Evolutionary conservation across 2,113 vertebrate genomes (phyloP).

Genomic region (Eulacestoma nigropectus): DNA sequence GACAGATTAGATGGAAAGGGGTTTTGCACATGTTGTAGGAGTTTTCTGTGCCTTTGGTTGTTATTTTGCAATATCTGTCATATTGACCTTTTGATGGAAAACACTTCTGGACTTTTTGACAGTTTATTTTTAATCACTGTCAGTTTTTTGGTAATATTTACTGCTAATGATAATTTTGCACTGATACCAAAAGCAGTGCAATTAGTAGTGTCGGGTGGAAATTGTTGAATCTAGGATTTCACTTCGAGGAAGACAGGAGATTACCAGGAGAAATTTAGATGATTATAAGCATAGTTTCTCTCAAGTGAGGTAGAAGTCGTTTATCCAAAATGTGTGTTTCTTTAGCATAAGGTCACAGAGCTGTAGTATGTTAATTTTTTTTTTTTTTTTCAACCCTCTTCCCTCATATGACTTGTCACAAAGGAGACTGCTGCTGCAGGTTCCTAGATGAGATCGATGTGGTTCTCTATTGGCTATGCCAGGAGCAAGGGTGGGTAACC

Average conservation of each 20-base stretch:
- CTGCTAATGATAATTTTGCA: background rate
- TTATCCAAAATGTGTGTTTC: background rate
- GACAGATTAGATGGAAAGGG: background rate
- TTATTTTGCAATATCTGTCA: background rate
- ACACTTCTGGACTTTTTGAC: background rate
- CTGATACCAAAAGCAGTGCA: background rate
- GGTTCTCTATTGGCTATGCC: background rate
- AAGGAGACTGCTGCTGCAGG: background rate
- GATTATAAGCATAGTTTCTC: background rate
- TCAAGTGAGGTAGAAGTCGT: background rate
- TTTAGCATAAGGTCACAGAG: background rate
- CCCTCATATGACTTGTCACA: background rate
- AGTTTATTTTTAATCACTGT: background rate
- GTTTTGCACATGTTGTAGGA: background rate
- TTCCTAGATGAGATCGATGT: background rate
- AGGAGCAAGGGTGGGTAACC: background rate
- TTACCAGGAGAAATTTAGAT: background rate
- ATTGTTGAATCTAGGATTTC: background rate
- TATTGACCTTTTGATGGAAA: background rate
- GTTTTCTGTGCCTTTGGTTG: background rate
- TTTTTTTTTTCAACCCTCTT: background rate
- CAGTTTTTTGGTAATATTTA: background rate
- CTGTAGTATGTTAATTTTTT: background rate
- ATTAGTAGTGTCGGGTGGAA: background rate
- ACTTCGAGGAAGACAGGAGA: background rate